Conservation (phyloP, 2,797 vertebrate genomes). For the Phoeniculus purpureus region DNA sequence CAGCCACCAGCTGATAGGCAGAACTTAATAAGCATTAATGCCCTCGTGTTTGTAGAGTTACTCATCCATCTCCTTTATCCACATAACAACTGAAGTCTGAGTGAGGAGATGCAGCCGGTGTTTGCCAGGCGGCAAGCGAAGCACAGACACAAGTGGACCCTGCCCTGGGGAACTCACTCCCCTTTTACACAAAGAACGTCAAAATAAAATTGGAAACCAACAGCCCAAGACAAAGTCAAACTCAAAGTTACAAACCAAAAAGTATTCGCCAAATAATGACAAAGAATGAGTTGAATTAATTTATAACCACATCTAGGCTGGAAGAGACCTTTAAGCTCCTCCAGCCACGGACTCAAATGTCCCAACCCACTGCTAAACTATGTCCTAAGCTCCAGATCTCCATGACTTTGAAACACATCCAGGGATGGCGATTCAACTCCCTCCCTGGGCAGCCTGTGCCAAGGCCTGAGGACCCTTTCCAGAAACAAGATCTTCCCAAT, state of each 20-base stretch:
- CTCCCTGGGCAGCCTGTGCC: no score
- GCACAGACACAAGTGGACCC: fast-evolving
- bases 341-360: no score
- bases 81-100: neutral
- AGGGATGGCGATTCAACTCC: no score
- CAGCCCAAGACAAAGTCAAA: neutral
- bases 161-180: no score
- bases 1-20: neutral
- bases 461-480: no score
- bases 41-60: neutral
- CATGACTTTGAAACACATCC: no score
- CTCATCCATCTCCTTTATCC: neutral
- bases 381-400: no score
- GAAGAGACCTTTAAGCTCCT: no score
- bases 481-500: no score
- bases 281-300: neutral
- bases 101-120: neutral
- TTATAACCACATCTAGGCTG: neutral
- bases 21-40: neutral
- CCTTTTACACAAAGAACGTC: neutral
- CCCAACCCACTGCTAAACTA: no score
- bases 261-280: neutral
- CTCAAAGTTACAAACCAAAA: neutral
- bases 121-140: fast-evolving
- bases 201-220: neutral